Base-by-base conservation (phyloP, 2,113 vertebrate species). In the Mixornis gularis region DNA sequence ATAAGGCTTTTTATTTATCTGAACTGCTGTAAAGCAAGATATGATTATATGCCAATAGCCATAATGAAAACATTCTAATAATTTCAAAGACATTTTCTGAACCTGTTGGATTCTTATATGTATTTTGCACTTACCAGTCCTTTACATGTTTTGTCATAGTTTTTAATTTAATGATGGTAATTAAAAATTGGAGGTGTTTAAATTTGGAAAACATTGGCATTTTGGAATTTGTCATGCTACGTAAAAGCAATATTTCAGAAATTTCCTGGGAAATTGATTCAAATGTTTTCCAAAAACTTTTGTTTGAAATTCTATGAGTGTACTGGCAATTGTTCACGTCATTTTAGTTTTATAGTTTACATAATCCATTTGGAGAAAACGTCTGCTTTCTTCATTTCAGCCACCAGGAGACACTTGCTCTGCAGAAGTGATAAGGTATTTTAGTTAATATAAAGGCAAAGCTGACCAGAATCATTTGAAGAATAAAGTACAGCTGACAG, bases 341-440 rank as follows among this genome's bases (percentile, higher is more conserved):
- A 48, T 29, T 79, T 87, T 29, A 25, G 17, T 84, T 81, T 92
- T 79, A 62, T 19, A 82, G 44, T 89, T 93, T 72, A 48, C 38
- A 64, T 76, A 85, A 82, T 83, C 55, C 63, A 18, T 65, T 78
- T 68, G 62, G 27, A 87, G 49, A 82, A 95, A 93, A 87, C 38
- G 69, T 72, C 55, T 65, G 43, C 66, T 56, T 85, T 71, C 78
- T 88, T 83, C 74, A 17, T 90, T 96, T 85, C 79, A 91, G 78
- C 93, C 91, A 95, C 71, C 93, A 95, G 87, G 92, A 94, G 94
- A 95, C 87, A 87, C 89, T 91, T 95, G 63, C 79, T 90, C 87
- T 87, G 91, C 74, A 70, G 71, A 85, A 90, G 59, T 3, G 48
- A 79, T 91, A 83, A 85, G n/a, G 68, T 59, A 49, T 74, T 77